Base-by-base conservation (phyloP, 2,797 vertebrate species). In the Labroides dimidiatus region DNA sequence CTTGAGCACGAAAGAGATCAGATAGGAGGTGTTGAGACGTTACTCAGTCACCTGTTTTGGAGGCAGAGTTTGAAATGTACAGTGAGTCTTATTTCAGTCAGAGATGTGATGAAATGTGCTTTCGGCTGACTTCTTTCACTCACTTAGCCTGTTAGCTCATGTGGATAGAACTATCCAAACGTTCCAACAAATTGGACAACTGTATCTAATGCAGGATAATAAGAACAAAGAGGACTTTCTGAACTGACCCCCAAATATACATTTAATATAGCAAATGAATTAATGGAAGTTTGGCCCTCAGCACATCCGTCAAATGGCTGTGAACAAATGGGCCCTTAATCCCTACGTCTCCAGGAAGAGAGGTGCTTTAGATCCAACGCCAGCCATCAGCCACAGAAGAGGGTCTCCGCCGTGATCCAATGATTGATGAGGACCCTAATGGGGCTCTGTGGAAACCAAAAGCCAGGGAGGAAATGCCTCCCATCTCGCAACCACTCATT, bases 361-460 rank as follows among this genome's bases (percentile, higher is more conserved):
- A 48, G 67, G 59, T 48, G 45, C 74, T 84, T 72, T 61, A 69
- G 71, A 79, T 61, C 70, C 39, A 67, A 49, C 11, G 19, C 63
- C 71, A 77, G 62, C 60, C 66, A 59, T 82, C 62, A 69, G 72
- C 21, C 48, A 41, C 69, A 66, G 74, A 68, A 59, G 76, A 84
- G 55, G 69, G 59, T 68, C 71, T 74, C 30, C 61, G 81, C 59
- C 68, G 79, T 72, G 85, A 86, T 84, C 67, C 58, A 33, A 14
- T 86, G 85, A 91, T 84, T 89, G 84, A 90, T 80, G 65, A 84
- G 55, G 54, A 64, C 72, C 69, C 69, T 85, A 87, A 90, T 89
- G 75, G 87, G 76, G 45, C 58, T 21, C 65, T 55, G 63, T 50
- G 65, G 60, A 72, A 78, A 78, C 48, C 0, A 75, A 82, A 74